Percentiles rank a stretch among this genome's conserved stretches.
Conservation (phyloP, 2,797 vertebrate species). For the Kryptopterus vitreolus region DNA sequence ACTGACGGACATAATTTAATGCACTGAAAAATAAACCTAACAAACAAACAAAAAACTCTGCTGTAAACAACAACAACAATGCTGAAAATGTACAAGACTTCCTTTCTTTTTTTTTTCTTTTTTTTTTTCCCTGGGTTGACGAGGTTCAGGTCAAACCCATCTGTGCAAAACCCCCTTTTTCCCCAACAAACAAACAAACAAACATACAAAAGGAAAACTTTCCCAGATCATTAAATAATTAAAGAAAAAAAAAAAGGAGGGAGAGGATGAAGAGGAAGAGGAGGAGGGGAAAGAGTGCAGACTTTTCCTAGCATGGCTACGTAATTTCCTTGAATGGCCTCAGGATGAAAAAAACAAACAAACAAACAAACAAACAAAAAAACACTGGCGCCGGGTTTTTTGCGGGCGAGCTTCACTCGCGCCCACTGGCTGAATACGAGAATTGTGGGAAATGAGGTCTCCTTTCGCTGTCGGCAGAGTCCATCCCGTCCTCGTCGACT, state of each 20-base stretch:
- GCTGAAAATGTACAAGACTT: conserved; percentile 74
- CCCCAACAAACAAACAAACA: conserved; percentile 58
- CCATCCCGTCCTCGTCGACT: conserved; percentile 80
- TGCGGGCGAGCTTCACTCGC: conserved; percentile 65
- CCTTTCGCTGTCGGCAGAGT: conserved; percentile 76
- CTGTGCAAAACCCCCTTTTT: conserved; percentile 80
- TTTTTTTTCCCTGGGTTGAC: conserved; percentile 66
- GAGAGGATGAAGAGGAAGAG: neutral
- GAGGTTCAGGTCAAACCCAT: conserved; percentile 68
- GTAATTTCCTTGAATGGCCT: conserved; percentile 74
- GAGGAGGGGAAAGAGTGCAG: conserved; percentile 66
- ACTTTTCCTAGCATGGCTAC: conserved; percentile 80
- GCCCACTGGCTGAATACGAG: conserved; percentile 76
- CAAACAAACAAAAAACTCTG: conserved; percentile 56
- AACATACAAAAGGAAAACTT: conserved; percentile 59
- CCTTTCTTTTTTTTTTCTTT: neutral
- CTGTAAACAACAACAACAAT: conserved; percentile 71
- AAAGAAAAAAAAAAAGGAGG: conserved; percentile 51
- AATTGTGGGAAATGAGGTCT: conserved; percentile 82
- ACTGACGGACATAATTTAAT: conserved; percentile 72
- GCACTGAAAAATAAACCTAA: conserved; percentile 58
- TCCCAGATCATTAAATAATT: conserved; percentile 63
- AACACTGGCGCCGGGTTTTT: conserved; percentile 35
- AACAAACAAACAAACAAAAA: too few relatives aligned
- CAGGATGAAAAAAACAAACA: conserved; percentile 61